Evolutionary conservation across 2,888 invertebrate species (phyloP).

Genomic region (Lithophane socia): DNA sequence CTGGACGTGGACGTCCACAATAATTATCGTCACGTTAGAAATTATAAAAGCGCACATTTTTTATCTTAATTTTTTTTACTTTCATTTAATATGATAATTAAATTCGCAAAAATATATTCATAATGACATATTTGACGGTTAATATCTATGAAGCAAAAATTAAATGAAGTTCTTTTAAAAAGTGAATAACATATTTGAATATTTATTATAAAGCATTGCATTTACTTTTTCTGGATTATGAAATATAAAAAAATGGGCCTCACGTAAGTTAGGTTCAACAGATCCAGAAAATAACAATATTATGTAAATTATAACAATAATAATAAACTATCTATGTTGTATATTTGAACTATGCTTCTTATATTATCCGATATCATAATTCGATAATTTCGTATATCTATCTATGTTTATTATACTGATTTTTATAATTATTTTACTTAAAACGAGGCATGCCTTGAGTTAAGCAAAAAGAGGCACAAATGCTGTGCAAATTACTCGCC

Average conservation of each 20-base stretch:
- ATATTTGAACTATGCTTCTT: conserved; percentile 70
- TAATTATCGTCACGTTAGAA: neutral
- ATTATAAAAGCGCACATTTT: neutral
- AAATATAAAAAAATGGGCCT: neutral
- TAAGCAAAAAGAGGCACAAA: neutral
- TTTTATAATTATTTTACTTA: conserved; percentile 36
- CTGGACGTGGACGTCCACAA: too few relatives aligned
- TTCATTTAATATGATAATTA: neutral
- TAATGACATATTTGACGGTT: neutral
- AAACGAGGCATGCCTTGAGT: conserved; percentile 24
- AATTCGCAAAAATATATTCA: neutral
- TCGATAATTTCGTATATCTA: conserved; percentile 68
- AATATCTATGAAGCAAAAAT: neutral
- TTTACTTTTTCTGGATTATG: neutral
- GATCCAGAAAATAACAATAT: conserved; percentile 19
- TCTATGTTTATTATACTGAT: conserved; percentile 50
- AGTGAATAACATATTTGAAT: neutral
- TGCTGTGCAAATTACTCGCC: neutral
- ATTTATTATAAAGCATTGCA: conserved; percentile 1
- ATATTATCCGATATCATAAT: conserved; percentile 71
- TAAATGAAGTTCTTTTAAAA: neutral
- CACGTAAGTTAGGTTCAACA: neutral
- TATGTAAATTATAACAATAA: conserved; percentile 36
- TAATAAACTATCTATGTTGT: conserved; percentile 48
- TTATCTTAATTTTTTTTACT: neutral